Evolutionary conservation across 92 coral and sea anemone species (phyloP).

Genomic region (Paramuricea clavata): DNA sequence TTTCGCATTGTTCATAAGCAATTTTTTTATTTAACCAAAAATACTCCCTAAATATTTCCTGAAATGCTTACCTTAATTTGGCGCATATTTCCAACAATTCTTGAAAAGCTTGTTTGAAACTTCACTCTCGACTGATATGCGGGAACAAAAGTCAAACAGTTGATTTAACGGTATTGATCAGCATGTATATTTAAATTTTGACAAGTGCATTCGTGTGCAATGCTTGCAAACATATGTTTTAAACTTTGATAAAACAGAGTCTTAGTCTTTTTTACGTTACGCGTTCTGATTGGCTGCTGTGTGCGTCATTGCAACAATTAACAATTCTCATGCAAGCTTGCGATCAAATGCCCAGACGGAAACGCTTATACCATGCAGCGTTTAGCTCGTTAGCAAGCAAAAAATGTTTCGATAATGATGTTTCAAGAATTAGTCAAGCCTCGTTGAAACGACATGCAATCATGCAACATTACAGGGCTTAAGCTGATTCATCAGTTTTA

Average conservation of each 20-base stretch:
- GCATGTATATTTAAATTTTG: not conserved
- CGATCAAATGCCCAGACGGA: too few species aligned
- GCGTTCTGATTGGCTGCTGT: constrained; percentile 2
- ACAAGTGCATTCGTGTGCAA: not conserved
- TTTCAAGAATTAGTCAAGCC: too few species aligned
- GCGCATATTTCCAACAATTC: not conserved
- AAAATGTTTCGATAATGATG: too few species aligned
- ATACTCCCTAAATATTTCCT: not conserved
- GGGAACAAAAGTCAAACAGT: not conserved
- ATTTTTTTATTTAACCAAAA: not conserved
- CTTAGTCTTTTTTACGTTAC: not conserved
- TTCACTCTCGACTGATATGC: not conserved
- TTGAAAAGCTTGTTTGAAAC: not conserved
- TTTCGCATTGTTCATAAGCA: too few species aligned
- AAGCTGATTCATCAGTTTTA: too few species aligned
- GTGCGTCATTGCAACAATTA: not conserved
- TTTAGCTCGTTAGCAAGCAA: too few species aligned
- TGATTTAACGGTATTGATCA: constrained; percentile 5
- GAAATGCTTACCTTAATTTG: not conserved
- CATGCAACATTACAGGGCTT: too few species aligned
- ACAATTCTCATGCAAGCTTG: too few species aligned
- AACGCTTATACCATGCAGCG: too few species aligned
- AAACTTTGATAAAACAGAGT: not conserved
- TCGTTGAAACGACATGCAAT: too few species aligned
- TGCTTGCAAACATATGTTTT: not conserved